Conservation (phyloP, 2,888 invertebrate species). For the Leuctra nigra region DNA sequence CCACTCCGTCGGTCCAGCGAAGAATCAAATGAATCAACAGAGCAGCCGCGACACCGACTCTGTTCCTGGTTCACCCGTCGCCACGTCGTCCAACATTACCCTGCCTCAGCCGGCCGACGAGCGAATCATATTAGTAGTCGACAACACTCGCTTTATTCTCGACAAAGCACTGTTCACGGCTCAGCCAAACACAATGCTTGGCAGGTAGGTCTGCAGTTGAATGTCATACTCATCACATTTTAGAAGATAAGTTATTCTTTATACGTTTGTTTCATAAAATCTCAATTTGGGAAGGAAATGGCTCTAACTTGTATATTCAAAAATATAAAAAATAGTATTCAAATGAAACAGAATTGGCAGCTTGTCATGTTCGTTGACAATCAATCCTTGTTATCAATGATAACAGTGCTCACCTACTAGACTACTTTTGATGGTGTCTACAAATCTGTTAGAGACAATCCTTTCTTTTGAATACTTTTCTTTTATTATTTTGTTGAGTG, state of each 20-base stretch:
- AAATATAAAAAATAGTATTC: too few species aligned
- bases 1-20: conserved; percentile 33
- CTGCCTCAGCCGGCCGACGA: conserved; percentile 51
- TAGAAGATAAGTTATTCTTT: background rate
- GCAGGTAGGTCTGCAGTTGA: conserved; percentile 53
- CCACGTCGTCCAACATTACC: conserved; percentile 23
- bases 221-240: too few species aligned
- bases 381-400: too few species aligned
- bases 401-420: too few species aligned
- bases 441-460: too few species aligned
- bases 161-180: conserved; percentile 89
- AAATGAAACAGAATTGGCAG: too few species aligned
- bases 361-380: too few species aligned
- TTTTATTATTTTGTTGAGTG: too few species aligned
- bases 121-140: conserved; percentile 89
- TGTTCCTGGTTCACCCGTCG: conserved; percentile 32
- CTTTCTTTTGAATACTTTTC: too few species aligned
- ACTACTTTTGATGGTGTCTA: too few species aligned
- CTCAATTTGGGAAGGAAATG: too few species aligned
- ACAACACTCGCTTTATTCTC: conserved; percentile 89
- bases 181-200: conserved; percentile 97
- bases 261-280: background rate
- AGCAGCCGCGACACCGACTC: conserved; percentile 30
- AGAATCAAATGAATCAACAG: conserved; percentile 35
- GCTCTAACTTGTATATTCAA: too few species aligned